Conservation (phyloP, 2,888 invertebrate genomes). For the Antheraea yamamai region DNA sequence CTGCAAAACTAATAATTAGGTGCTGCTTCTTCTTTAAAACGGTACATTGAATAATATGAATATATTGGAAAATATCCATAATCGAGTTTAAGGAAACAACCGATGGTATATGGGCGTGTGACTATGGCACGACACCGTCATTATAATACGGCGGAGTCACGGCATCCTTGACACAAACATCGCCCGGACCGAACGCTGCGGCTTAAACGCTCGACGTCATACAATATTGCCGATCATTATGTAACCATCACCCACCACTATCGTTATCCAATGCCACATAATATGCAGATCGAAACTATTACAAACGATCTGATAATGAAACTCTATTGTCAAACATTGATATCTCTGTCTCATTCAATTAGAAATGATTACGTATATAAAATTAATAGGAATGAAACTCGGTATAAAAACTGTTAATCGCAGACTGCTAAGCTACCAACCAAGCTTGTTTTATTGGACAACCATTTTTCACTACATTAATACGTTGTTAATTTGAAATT, state of each 20-base stretch:
- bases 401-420: too few species aligned
- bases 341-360: neutral
- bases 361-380: neutral
- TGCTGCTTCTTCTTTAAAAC: neutral
- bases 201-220: slow-evolving; percentile 44
- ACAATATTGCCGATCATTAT: slow-evolving; percentile 53
- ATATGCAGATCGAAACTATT: slow-evolving; percentile 4
- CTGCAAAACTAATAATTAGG: too few species aligned
- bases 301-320: neutral
- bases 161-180: slow-evolving; percentile 72
- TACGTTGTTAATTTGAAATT: too few species aligned
- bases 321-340: neutral
- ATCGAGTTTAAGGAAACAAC: slow-evolving; percentile 30
- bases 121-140: slow-evolving; percentile 64
- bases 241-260: slow-evolving; percentile 62
- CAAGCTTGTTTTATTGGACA: too few species aligned
- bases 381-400: too few species aligned
- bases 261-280: slow-evolving; percentile 16
- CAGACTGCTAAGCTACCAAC: too few species aligned
- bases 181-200: slow-evolving; percentile 35
- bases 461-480: too few species aligned
- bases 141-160: slow-evolving; percentile 56
- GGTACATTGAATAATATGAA: neutral
- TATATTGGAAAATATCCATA: neutral
- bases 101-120: slow-evolving; percentile 42